Base-by-base conservation (phyloP, 2,797 vertebrate species). In the Protosalanx chinensis region DNA sequence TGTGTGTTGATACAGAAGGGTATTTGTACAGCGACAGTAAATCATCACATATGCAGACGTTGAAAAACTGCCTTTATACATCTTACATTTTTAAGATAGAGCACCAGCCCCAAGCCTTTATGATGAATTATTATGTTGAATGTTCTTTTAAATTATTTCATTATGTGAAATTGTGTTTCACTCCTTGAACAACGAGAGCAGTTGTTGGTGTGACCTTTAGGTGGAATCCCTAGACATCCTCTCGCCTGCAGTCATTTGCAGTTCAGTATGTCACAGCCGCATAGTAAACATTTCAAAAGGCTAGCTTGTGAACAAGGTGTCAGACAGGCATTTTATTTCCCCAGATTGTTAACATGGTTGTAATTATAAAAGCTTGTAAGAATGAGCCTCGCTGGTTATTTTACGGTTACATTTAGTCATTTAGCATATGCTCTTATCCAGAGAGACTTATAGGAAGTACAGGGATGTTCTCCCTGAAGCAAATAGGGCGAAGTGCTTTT, bases 191-290 rank as follows among this genome's bases (percentile, higher is more conserved):
- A 4, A n/a, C 18, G 51, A 56, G 51, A 56, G 51, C 18, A 5
- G 18, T 16, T 56, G 51, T 56, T 56, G 51, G 51, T 16, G 51
- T 91, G 90, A 91, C 90, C 90, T 91, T 91, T 91, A 75, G 85
- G 61, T 85, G 84, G 82, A 88, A 87, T 90, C 89, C 88, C 88
- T 72, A 80, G 89, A 83, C 84, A 73, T 81, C 75, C 53, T 68
- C 81, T 82, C 73, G 88, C 90, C 87, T 84, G 86, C 84, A 88
- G 89, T 87, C 89, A 89, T 90, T 86, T 85, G 82, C 85, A 78
- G 76, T 76, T 76, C 79, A 82, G 81, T 78, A 83, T 67, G 76
- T 86, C 83, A 84, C 82, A 82, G 79, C 87, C 83, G 87, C 86
- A 89, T 88, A 84, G 87, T 79, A 88, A 90, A 88, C 69, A 75